These are phyloP conservation scores for Emmelina monodactyla DNA, from an alignment of 2,888 invertebrate species.

Conservation along the genomic window DNA sequence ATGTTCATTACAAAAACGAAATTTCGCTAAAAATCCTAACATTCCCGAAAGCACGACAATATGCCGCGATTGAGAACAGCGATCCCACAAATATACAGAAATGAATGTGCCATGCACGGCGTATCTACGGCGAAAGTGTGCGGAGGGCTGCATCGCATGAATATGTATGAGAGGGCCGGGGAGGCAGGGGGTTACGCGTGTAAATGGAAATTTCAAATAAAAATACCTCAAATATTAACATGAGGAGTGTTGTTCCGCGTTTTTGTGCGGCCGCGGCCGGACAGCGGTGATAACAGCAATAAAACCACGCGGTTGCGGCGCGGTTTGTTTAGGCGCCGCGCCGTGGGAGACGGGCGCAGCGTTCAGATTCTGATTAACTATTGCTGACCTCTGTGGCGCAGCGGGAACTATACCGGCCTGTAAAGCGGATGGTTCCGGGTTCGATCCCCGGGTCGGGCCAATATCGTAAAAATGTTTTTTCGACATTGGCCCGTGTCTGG, in stretches of 20 bases:
- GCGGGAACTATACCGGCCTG: too few relatives aligned
- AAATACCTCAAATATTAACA: slow-evolving; percentile 66
- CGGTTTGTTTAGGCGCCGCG: not conserved
- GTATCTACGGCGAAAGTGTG: slow-evolving; percentile 49
- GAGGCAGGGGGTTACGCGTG: slow-evolving; percentile 29
- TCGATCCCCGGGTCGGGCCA: too few relatives aligned
- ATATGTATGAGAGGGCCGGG: slow-evolving; percentile 12
- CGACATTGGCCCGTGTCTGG: too few relatives aligned
- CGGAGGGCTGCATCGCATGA: slow-evolving; percentile 4
- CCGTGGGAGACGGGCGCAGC: too few relatives aligned
- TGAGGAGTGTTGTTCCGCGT: slow-evolving; percentile 56
- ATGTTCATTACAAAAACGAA: too few relatives aligned
- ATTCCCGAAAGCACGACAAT: too few relatives aligned
- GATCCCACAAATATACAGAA: not conserved
- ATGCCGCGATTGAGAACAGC: slow-evolving; percentile 1
- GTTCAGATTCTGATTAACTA: too few relatives aligned
- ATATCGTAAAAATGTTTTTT: too few relatives aligned
- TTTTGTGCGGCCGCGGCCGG: slow-evolving; percentile 28
- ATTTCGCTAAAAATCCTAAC: too few relatives aligned
- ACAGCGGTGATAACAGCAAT: slow-evolving; percentile 49
- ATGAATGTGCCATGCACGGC: too few relatives aligned
- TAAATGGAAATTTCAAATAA: slow-evolving; percentile 68
- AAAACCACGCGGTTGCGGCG: slow-evolving; percentile 17
- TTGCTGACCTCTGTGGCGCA: too few relatives aligned
- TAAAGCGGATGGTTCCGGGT: too few relatives aligned